Percentiles rank a stretch among this genome's conserved stretches.
These are phyloP conservation scores for Margaritifera margaritifera DNA, from an alignment of 2,888 invertebrate genomes.

Conservation along the genomic window DNA sequence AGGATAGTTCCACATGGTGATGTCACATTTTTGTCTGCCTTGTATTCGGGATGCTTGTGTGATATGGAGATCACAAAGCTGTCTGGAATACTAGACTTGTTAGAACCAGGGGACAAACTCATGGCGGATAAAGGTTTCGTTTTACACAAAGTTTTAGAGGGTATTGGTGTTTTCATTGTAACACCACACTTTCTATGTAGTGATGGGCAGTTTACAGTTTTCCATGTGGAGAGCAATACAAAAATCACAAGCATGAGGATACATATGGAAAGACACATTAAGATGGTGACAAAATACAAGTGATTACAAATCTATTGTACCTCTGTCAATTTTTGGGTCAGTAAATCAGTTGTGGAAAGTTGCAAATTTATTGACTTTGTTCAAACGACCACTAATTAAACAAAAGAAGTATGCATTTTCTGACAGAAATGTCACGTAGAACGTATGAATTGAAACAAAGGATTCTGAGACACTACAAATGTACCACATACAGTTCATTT, in stretches of 20 bases:
- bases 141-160: no score
- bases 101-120: no score
- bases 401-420: not conserved
- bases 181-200: no score
- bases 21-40: conserved; percentile 9
- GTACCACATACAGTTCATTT: no score
- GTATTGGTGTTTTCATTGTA: no score
- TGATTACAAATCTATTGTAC: not conserved
- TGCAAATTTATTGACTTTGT: not conserved
- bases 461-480: no score
- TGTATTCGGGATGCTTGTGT: conserved; percentile 12
- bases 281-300: not conserved
- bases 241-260: not conserved
- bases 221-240: not conserved
- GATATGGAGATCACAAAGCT: conserved; percentile 14
- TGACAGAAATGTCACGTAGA: not conserved
- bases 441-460: no score
- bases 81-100: conserved; percentile 7
- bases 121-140: no score
- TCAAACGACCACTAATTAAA: conserved; percentile 1
- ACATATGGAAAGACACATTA: conserved; percentile 2
- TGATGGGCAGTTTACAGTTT: not conserved
- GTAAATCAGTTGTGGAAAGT: not conserved
- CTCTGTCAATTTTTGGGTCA: not conserved
- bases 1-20: conserved; percentile 19